Evolutionary conservation across 2,113 vertebrate species (phyloP).

Genomic region (human): GRCh38 chr9:17609001-17609500

Average conservation of each 20-base stretch:
- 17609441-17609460: not conserved
- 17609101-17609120: not conserved
- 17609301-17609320: not conserved
- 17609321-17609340: not conserved
- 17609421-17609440: not conserved
- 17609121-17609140: not conserved
- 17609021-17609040: fast-evolving
- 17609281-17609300: not conserved
- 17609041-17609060: not conserved
- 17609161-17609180: not conserved
- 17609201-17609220: not conserved
- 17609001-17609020: not conserved
- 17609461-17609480: not conserved
- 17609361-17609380: not conserved
- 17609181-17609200: not conserved
- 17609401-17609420: not conserved
- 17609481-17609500: not conserved
- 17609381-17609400: not conserved
- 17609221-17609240: not conserved
- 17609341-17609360: not conserved
- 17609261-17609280: not conserved
- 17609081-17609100: not conserved
- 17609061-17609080: not conserved
- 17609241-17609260: not conserved
- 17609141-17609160: not conserved